Evolutionary conservation across 2,113 vertebrate species (phyloP), one percentile per base, ranked within the genome.

Genomic region (Entelurus aequoreus): DNA sequence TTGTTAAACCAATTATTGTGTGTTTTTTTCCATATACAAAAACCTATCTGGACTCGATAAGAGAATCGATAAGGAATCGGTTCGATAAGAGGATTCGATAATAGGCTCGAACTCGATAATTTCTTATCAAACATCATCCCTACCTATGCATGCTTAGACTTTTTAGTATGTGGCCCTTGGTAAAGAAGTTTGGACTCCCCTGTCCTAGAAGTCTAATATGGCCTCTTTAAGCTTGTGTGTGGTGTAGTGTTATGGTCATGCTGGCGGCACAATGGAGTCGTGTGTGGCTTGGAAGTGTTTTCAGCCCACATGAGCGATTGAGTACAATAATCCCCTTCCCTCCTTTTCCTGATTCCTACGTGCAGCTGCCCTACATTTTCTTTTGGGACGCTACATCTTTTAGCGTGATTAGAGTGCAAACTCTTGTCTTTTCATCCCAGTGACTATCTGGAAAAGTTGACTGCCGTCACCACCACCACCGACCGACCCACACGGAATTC

Each of bases 271-370:
- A 87, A 83, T 83, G 72, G 81, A 80, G 73, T 86, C 82, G 80
- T 86, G 85, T 85, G 84, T 40, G 54, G 84, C 83, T 70, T 58
- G 68, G 77, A 84, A 78, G 80, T 86, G 78, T 80, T 86, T 78
- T 86, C 77, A 74, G 72, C 78, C 84, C 84, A 86, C 79, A 83
- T 84, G 81, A 85, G 81, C 47, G 69, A 83, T 71, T 48, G 40
- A 71, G 77, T 84, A 90, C 82, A 89, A 89, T 86, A 77, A 81
- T 88, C 74, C 77, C 69, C 75, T 88, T 88, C 87, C 76, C 78
- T 68, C 50, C 49, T 65, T 69, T 81, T 83, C 71, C 82, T 79
- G 75, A 61, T 77, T 82, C 82, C 48, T 64, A 72, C 65, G 54
- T 77, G 68, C 78, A 84, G 83, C 81, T 81, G 80, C 62, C 61